phyloP scores from a whole-genome alignment of 2,113 vertebrate genomes.

The Tupaia chinensis region DNA sequence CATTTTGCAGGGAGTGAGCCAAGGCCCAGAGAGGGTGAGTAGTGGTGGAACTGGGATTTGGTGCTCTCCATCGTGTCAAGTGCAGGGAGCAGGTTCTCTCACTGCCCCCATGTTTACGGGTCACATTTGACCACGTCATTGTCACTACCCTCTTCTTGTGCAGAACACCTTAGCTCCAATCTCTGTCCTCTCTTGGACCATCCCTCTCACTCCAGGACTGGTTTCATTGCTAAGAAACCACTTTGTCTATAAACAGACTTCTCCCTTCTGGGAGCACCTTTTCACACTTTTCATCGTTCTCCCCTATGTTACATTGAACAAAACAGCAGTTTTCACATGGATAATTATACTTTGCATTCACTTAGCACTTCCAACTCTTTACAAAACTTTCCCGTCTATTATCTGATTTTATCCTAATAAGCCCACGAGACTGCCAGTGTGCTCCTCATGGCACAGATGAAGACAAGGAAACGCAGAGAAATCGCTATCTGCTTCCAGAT shows the following conservation, averaged over 20 bases:
- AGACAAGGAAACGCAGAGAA: neutral
- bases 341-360: neutral
- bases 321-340: neutral
- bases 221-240: neutral
- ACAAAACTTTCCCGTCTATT: neutral
- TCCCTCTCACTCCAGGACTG: neutral
- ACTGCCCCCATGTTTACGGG: neutral
- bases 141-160: neutral
- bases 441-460: fast-evolving
- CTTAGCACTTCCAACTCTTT: neutral
- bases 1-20: neutral
- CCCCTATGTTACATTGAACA: neutral
- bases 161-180: neutral
- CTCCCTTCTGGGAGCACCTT: neutral
- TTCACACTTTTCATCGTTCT: neutral
- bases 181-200: neutral
- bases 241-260: neutral
- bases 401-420: neutral
- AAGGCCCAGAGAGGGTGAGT: neutral
- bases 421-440: neutral
- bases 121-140: neutral
- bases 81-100: fast-evolving
- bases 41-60: fast-evolving
- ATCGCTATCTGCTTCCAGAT: neutral
- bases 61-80: fast-evolving